Percentiles rank a stretch among this genome's conserved stretches.
These are phyloP conservation scores for Odontamblyopus lacepedii DNA, from an alignment of 2,797 vertebrate species.

Conservation along the genomic window DNA sequence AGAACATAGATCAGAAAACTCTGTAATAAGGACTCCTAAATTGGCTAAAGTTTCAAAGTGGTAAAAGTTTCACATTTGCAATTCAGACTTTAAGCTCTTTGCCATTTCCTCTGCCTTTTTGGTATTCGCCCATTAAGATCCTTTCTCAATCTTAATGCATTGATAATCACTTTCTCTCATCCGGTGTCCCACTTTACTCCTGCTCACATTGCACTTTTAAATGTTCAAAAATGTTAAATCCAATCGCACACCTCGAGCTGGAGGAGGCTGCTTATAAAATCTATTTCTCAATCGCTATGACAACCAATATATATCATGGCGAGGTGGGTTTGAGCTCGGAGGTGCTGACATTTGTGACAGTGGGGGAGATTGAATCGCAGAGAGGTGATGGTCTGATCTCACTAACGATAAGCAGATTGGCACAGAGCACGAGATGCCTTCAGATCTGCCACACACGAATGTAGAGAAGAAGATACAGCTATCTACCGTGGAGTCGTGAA, in stretches of 20 bases:
- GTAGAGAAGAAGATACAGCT: constrained; percentile 22
- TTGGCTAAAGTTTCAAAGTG: constrained; percentile 38
- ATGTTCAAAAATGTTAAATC: constrained; percentile 45
- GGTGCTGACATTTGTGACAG: constrained; percentile 63
- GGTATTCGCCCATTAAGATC: constrained; percentile 49
- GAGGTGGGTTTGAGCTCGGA: constrained; percentile 47
- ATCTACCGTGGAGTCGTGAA: not conserved
- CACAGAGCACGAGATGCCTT: constrained; percentile 37
- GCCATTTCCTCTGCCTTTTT: constrained; percentile 31
- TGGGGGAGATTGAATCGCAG: constrained; percentile 59
- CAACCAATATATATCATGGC: constrained; percentile 59
- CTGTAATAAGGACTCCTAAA: not conserved
- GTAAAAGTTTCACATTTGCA: constrained; percentile 34
- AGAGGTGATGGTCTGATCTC: constrained; percentile 60
- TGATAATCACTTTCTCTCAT: constrained; percentile 54
- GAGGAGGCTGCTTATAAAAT: constrained; percentile 54
- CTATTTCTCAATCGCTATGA: constrained; percentile 59
- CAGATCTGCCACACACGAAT: constrained; percentile 24
- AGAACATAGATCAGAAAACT: too few species aligned
- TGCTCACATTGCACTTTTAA: constrained; percentile 35
- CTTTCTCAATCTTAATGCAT: constrained; percentile 42
- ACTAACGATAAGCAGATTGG: constrained; percentile 59
- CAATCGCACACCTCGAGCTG: constrained; percentile 40
- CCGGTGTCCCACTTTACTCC: constrained; percentile 61
- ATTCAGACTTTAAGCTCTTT: constrained; percentile 27